phyloP scores from a whole-genome alignment of 2,888 invertebrate species.

The Luffia ferchaultella region DNA sequence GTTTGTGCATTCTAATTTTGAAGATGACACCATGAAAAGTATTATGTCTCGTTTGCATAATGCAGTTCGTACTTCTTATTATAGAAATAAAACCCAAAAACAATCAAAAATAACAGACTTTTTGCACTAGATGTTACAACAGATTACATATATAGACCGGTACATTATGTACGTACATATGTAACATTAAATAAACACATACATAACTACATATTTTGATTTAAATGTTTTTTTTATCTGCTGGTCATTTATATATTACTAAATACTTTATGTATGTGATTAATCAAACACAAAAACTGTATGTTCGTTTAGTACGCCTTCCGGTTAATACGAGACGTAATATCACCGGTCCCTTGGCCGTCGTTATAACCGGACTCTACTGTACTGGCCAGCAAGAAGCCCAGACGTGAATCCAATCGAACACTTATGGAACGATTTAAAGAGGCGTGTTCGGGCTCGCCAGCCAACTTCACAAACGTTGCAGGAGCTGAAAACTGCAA shows the following conservation, averaged over 20 bases:
- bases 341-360: no score
- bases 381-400: no score
- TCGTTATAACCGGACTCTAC: no score
- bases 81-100: background rate
- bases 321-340: no score
- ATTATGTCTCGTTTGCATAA: background rate
- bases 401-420: no score
- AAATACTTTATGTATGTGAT: background rate
- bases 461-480: no score
- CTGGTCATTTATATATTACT: background rate
- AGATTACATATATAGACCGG: background rate
- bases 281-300: no score
- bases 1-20: slow-evolving; percentile 17
- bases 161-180: background rate
- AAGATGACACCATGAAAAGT: slow-evolving; percentile 12
- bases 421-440: no score
- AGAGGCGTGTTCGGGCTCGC: no score
- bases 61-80: background rate
- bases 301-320: no score
- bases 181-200: background rate
- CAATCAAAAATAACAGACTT: background rate
- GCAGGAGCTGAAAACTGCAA: no score
- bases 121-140: background rate
- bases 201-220: background rate
- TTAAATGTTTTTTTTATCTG: background rate